phyloP scores from a whole-genome alignment of 2,888 invertebrate species.

The Phalangium opilio region DNA sequence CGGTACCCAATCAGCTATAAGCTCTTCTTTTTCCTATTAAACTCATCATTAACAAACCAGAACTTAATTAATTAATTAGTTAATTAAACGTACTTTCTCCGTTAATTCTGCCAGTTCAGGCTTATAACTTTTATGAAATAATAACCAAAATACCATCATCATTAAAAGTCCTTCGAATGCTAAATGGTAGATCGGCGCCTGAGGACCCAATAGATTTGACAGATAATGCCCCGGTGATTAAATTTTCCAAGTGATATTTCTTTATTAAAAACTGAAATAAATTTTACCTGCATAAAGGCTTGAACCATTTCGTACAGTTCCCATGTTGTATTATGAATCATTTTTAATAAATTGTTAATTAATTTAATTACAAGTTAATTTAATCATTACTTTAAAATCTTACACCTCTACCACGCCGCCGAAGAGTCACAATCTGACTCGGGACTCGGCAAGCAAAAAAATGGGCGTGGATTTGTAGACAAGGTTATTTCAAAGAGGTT shows the following conservation, averaged over 20 bases:
- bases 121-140: constrained; percentile 36
- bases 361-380: too few relatives aligned
- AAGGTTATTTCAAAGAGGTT: too few relatives aligned
- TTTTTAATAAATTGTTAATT: too few relatives aligned
- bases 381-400: too few relatives aligned
- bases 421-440: too few relatives aligned
- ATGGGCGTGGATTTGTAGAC: too few relatives aligned
- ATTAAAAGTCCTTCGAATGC: constrained; percentile 37
- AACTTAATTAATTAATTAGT: too few relatives aligned
- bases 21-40: constrained; percentile 42
- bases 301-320: constrained; percentile 16
- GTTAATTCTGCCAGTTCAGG: constrained; percentile 34
- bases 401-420: too few relatives aligned
- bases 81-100: constrained; percentile 35
- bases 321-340: constrained; percentile 5
- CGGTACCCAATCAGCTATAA: constrained; percentile 61
- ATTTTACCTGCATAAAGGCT: constrained; percentile 12
- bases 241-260: too few relatives aligned
- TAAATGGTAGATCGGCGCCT: constrained; percentile 40
- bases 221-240: not conserved
- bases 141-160: constrained; percentile 36
- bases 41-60: constrained; percentile 3
- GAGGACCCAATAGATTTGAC: not conserved
- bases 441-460: too few relatives aligned
- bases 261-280: too few relatives aligned